Conservation (phyloP, 2,888 invertebrate genomes). For the Lithophane leautieri region DNA sequence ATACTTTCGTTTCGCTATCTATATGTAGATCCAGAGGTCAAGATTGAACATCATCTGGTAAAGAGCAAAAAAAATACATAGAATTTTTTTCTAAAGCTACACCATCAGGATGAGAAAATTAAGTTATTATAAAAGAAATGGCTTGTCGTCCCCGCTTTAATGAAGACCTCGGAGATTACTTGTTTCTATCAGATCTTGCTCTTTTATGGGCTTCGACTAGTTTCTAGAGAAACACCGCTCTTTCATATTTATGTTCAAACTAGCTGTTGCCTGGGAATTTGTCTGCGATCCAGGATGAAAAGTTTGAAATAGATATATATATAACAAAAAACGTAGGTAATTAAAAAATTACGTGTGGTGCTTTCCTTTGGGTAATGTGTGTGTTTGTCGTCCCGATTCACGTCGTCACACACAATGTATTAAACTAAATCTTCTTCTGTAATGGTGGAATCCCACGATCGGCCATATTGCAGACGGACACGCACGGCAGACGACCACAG, state of each 20-base stretch:
- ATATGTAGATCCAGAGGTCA: not conserved
- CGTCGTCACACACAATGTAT: too few relatives aligned
- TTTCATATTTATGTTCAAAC: not conserved
- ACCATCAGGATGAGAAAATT: conserved; percentile 23
- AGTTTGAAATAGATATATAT: too few relatives aligned
- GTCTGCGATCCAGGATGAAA: too few relatives aligned
- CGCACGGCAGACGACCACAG: too few relatives aligned
- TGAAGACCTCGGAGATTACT: conserved; percentile 20
- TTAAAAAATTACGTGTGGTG: too few relatives aligned
- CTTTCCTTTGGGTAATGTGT: too few relatives aligned
- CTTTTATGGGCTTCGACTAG: conserved; percentile 1
- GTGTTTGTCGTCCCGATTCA: too few relatives aligned
- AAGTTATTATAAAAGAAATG: conserved; percentile 42
- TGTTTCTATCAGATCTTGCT: conserved; percentile 22
- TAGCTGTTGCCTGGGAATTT: too few relatives aligned
- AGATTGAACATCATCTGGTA: not conserved
- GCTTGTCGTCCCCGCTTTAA: conserved; percentile 21
- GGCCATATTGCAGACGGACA: too few relatives aligned
- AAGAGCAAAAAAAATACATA: not conserved
- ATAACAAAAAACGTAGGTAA: too few relatives aligned
- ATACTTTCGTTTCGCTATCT: not conserved
- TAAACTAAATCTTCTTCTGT: too few relatives aligned
- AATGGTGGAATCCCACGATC: too few relatives aligned
- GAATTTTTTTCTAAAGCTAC: not conserved
- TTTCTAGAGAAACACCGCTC: not conserved